Percentiles rank a stretch among this genome's conserved stretches.
These are phyloP conservation scores for Falco rusticolus DNA, from an alignment of 2,797 vertebrate species.

Conservation along the genomic window DNA sequence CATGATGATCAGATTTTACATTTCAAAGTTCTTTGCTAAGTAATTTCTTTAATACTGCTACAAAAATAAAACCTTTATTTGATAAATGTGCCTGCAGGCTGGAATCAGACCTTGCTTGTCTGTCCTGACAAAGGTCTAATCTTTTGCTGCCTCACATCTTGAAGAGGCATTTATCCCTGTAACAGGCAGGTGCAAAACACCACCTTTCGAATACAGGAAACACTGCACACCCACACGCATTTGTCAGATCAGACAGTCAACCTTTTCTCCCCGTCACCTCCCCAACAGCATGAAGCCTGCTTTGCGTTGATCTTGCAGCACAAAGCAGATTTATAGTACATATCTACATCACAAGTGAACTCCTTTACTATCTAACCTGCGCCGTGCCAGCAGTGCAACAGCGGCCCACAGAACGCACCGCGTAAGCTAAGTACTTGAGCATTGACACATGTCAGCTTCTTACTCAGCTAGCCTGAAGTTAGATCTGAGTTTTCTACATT, in stretches of 20 bases:
- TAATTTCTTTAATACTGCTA: conserved; percentile 51
- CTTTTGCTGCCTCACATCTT: conserved; percentile 29
- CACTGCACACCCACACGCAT: neutral
- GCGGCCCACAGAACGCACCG: neutral
- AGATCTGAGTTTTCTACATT: neutral
- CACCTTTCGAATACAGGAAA: neutral
- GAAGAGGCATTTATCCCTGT: conserved; percentile 42
- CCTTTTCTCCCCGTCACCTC: conserved; percentile 38
- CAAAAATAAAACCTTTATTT: conserved; percentile 54
- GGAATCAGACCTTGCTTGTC: conserved; percentile 60
- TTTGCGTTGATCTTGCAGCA: neutral
- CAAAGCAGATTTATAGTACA: neutral
- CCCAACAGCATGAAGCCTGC: conserved; percentile 8
- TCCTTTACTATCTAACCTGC: neutral
- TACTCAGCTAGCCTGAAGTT: neutral
- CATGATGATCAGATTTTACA: conserved; percentile 45
- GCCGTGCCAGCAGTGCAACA: fast-evolving
- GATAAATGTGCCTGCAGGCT: conserved; percentile 38
- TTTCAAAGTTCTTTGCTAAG: conserved; percentile 40
- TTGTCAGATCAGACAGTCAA: conserved; percentile 47
- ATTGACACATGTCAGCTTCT: neutral
- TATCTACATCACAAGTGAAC: neutral
- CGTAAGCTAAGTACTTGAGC: neutral
- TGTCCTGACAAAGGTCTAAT: conserved; percentile 56
- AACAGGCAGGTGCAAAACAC: conserved; percentile 43